Evolutionary conservation across 2,113 vertebrate genomes (phyloP), one percentile per base, ranked within the genome.

Genomic region (Semnornis frantzii): DNA sequence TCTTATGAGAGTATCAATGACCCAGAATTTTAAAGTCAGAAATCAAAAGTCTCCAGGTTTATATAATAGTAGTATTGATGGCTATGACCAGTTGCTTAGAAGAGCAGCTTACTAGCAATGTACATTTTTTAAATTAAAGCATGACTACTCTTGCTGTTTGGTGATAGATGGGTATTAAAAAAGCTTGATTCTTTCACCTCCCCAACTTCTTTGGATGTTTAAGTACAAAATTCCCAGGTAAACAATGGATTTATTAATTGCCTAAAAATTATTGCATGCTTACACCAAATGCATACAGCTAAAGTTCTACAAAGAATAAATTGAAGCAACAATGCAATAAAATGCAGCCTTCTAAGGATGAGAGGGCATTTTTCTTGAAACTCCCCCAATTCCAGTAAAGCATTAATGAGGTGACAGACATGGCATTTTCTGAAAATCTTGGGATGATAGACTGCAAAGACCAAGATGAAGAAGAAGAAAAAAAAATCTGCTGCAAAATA

Each of bases 381-480:
- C 6, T 58, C 7, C 3, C 64, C 5, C 20, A 65, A 6, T 70
- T 80, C 28, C 19, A 69, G 39, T 34, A 46, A 39, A 64, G n/a
- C 20, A 24, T 58, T 79, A 69, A 19, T 24, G 55, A 42, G 34
- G 44, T 62, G 28, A 55, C 46, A 77, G 55, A 82, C 55, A 4
- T 64, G 23, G 13, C 25, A 8, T 75, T 83, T 70, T 18, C 21
- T 70, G 25, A 52, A 81, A 65, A 46, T 34, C 25, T 16, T 60
- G 0, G 65, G 15, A n/a, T 0, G 1, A 33, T 65, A 30, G 71
- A 28, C n/a, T n/a, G 20, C 1, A 1, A 85, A 72, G 27, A 64
- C 15, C 37, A 48, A 64, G 33, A 68, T 74, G 21, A 63, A 31
- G 33, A 44, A 21, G 21, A 8, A 9, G 17, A 31, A 54, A 65